Percentiles rank a stretch among this genome's conserved stretches.
Conservation (phyloP, 30 jellyfish, hydroid and myxozoan genomes). For the Aurelia aurita complex sp. Pacific region DNA sequence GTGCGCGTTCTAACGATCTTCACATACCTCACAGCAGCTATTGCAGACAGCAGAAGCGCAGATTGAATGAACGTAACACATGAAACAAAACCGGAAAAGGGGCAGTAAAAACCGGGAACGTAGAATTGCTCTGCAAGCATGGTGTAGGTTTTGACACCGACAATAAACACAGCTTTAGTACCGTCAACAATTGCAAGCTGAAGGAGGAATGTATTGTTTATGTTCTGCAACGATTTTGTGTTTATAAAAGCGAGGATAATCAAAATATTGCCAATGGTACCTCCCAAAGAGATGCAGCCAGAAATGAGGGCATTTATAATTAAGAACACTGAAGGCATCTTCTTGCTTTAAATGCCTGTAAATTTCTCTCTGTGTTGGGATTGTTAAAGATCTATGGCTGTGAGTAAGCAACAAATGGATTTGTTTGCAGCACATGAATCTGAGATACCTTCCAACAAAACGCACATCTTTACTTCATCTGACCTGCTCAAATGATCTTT, state of each 20-base stretch:
- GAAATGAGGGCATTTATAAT: slow-evolving; percentile 20
- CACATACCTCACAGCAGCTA: slow-evolving; percentile 78
- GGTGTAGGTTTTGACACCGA: slow-evolving; percentile 70
- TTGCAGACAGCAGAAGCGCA: slow-evolving; percentile 74
- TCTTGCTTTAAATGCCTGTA: background rate
- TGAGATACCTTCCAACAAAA: no score
- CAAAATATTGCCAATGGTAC: slow-evolving; percentile 54
- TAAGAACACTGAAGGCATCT: slow-evolving; percentile 33
- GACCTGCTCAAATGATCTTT: no score
- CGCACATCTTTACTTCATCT: no score
- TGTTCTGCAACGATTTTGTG: slow-evolving; percentile 52
- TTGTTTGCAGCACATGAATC: no score
- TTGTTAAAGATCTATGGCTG: no score
- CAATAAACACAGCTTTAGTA: slow-evolving; percentile 62
- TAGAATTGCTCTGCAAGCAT: slow-evolving; percentile 37
- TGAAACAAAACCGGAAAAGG: slow-evolving; percentile 68
- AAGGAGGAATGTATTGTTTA: slow-evolving; percentile 69
- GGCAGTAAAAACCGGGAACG: slow-evolving; percentile 59
- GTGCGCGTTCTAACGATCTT: slow-evolving; percentile 60
- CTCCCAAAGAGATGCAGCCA: slow-evolving; percentile 37
- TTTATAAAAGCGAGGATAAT: slow-evolving; percentile 43
- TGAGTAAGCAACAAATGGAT: no score
- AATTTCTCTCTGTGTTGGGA: no score
- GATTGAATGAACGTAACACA: slow-evolving; percentile 67
- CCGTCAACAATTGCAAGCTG: slow-evolving; percentile 74